Conservation (phyloP, 2,888 invertebrate species). For the Drosophila lacicola region DNA sequence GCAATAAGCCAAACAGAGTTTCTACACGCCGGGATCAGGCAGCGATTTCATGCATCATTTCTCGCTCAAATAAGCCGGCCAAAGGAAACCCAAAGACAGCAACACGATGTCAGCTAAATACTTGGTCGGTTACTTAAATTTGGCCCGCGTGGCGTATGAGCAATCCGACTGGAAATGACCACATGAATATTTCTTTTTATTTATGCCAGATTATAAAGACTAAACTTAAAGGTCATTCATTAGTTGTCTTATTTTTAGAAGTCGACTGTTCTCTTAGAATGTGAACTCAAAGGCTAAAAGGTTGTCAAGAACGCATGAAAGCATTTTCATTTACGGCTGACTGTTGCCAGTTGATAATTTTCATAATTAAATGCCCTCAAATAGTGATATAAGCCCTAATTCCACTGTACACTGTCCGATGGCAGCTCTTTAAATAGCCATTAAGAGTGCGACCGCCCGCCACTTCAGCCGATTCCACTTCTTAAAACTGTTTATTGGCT, state of each 20-base stretch:
- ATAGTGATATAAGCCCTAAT: neutral
- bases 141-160: constrained; percentile 1
- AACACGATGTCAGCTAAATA: neutral
- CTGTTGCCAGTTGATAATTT: constrained; percentile 11
- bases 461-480: constrained; percentile 8
- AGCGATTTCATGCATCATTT: constrained; percentile 21
- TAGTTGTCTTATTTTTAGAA: constrained; percentile 4
- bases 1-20: constrained; percentile 47
- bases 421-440: constrained; percentile 18
- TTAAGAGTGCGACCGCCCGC: constrained; percentile 5
- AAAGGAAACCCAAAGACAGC: neutral
- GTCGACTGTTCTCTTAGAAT: no score
- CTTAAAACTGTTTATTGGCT: constrained; percentile 17
- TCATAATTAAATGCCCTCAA: constrained; percentile 8
- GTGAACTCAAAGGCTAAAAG: neutral
- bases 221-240: constrained; percentile 2
- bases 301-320: constrained; percentile 7
- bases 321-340: neutral
- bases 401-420: neutral
- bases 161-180: constrained; percentile 7
- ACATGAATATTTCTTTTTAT: neutral
- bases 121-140: neutral
- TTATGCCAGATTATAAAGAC: constrained; percentile 1
- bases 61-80: neutral
- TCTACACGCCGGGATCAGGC: neutral